These are phyloP conservation scores for Pavo muticus DNA, from an alignment of 2,113 vertebrate genomes.

Conservation along the genomic window DNA sequence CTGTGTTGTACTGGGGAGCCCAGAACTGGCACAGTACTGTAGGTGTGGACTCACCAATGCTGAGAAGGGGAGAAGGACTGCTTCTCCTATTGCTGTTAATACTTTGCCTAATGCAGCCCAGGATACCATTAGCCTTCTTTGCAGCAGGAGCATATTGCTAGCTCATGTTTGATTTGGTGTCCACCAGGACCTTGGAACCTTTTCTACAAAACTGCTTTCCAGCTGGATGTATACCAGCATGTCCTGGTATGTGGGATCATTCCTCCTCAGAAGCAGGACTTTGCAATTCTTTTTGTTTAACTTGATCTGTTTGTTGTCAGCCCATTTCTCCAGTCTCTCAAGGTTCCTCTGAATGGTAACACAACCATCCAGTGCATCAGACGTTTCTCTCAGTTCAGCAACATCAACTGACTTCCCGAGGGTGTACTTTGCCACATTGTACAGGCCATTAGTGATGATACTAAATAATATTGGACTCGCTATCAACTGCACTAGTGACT, in stretches of 20 bases:
- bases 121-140: accelerated
- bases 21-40: neutral
- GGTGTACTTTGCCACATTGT: neutral
- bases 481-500: neutral
- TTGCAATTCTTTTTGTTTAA: neutral
- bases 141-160: neutral
- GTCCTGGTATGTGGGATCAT: neutral
- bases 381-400: neutral
- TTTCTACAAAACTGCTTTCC: neutral
- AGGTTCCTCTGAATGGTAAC: neutral
- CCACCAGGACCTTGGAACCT: neutral
- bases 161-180: neutral
- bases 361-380: neutral
- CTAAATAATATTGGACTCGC: neutral
- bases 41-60: neutral
- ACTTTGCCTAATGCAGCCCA: neutral
- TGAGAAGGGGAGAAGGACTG: neutral
- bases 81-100: too few species aligned
- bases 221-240: neutral
- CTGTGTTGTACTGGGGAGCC: neutral
- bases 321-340: neutral
- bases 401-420: neutral
- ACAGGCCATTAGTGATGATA: neutral
- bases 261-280: neutral
- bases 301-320: neutral